Evolutionary conservation across 2,113 vertebrate species (phyloP), one percentile per base, ranked within the genome.

Genomic region (Leptodactylus fuscus): DNA sequence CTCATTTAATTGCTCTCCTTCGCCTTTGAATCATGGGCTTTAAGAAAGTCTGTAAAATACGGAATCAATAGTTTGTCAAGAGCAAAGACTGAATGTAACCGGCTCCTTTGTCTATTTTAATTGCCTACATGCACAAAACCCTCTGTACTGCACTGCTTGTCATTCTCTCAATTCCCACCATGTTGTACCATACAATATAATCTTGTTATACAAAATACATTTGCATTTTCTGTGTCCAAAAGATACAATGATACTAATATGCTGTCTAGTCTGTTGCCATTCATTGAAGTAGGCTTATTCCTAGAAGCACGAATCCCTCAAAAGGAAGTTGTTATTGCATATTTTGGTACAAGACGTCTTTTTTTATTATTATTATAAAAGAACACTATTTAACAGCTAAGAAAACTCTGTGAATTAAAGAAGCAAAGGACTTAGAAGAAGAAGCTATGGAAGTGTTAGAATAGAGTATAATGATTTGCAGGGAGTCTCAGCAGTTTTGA

Each of bases 41-140:
- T 85, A 41, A 55, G 22, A 79, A 71, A 32, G 32, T 73, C 81
- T 77, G 82, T 76, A 84, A 84, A 84, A 76, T 69, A 65, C 36
- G 78, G 60, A 85, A 85, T 85, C 83, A 85, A 85, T 85, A 77
- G 3, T 67, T 85, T 69, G 74, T 77, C 83, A 67, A 85, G 58
- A 69, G 73, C 6, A 85, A 85, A 36, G 38, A 78, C 22, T 48
- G 74, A 78, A 65, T 53, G 69, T 51, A 85, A 62, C 74, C 41
- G 74, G 73, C 60, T 85, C 41, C 32, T 41, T 85, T 85, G 75
- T 69, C 75, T 71, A 44, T 48, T 69, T 46, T 85, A 79, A 85
- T 85, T 85, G 83, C 65, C 60, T 75, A 77, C 58, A 77, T 67
- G 62, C 55, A 78, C 70, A 74, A 41, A 71, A 32, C n/a, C 51